Conservation (phyloP, 2,888 invertebrate species). For the Cotesia congregata region DNA sequence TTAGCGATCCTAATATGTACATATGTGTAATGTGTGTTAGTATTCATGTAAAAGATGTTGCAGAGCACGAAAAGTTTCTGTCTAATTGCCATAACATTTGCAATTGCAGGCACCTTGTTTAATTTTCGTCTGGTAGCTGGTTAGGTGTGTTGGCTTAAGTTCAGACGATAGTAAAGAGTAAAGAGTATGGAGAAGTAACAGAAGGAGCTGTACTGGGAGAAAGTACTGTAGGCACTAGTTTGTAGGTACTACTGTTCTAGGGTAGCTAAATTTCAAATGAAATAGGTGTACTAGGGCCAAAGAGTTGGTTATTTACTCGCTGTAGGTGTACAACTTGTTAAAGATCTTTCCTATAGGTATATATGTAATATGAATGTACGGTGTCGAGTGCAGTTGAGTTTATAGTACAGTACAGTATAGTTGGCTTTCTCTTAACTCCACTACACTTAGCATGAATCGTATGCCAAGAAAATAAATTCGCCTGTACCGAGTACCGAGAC, state of each 20-base stretch:
- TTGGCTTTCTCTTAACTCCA: conserved; percentile 23
- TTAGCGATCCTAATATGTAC: neutral
- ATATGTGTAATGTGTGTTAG: neutral
- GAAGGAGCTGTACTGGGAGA: conserved; percentile 34
- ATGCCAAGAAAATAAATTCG: conserved; percentile 38
- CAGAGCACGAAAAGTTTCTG: conserved; percentile 47
- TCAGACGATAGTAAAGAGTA: conserved; percentile 8
- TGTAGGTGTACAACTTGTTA: conserved; percentile 4
- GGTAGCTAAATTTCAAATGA: conserved; percentile 28
- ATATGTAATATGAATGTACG: neutral
- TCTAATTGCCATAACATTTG: conserved; percentile 50
- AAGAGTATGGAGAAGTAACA: conserved; percentile 13
- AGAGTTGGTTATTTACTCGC: conserved; percentile 12
- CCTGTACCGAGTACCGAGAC: conserved; percentile 6
- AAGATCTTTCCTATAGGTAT: neutral
- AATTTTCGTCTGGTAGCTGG: neutral
- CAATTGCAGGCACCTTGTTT: conserved; percentile 37
- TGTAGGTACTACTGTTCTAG: neutral
- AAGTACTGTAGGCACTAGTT: neutral
- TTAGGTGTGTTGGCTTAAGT: neutral
- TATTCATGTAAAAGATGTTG: conserved; percentile 42
- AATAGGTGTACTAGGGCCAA: conserved; percentile 20
- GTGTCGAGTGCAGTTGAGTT: conserved; percentile 19
- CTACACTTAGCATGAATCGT: conserved; percentile 10
- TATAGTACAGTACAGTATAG: neutral